A percentile compares a stretch with the other conserved stretches of the same genome.
Evolutionary conservation across 2,797 vertebrate genomes (phyloP).

Genomic region (Ibycter americanus): DNA sequence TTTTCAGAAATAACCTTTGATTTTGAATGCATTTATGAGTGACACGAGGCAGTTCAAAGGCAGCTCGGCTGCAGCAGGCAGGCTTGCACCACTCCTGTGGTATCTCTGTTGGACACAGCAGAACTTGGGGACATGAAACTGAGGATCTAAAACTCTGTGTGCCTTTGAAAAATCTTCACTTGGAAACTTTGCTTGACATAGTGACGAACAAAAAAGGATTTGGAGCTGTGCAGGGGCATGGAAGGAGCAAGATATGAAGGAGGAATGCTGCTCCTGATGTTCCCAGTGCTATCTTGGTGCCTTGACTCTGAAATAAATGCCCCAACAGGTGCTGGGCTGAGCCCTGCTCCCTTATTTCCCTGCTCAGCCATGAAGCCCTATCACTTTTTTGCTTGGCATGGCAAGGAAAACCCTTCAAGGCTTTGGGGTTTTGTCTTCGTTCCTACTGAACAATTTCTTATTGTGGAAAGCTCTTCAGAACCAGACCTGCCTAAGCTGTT

Average conservation of each 20-base stretch:
- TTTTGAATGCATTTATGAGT: neutral
- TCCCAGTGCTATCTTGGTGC: neutral
- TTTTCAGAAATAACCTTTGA: neutral
- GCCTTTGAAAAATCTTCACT: constrained; percentile 55
- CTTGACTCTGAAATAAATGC: neutral
- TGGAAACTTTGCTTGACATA: neutral
- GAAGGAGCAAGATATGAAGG: neutral
- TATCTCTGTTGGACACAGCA: constrained; percentile 42
- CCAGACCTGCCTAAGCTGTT: neutral
- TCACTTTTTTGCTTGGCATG: neutral
- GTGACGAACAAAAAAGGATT: neutral
- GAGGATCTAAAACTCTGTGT: neutral
- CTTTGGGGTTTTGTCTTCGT: neutral
- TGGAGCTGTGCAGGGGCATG: neutral
- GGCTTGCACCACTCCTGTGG: neutral
- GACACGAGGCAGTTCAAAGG: neutral
- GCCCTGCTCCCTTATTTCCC: neutral
- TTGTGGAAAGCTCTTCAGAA: neutral
- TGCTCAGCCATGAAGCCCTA: neutral
- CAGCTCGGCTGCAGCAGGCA: neutral
- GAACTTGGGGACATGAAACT: neutral
- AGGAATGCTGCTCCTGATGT: neutral
- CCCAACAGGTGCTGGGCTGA: neutral
- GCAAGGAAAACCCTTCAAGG: neutral
- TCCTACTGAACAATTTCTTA: neutral